phyloP scores from a whole-genome alignment of 2,113 vertebrate genomes.

The Podilymbus podiceps region DNA sequence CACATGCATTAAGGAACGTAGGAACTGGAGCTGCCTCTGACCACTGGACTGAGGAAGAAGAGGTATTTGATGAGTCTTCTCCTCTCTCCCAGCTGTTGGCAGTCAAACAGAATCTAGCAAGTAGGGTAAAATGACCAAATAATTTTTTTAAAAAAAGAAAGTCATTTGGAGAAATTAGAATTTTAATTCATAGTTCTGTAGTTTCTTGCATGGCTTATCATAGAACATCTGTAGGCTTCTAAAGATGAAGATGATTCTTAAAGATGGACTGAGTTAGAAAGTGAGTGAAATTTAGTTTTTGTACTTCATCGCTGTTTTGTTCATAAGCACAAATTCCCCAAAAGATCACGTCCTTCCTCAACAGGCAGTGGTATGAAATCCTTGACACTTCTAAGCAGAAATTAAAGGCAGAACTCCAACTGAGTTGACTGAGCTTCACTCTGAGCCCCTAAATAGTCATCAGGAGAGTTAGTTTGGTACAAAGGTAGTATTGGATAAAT shows the following conservation, averaged over 20 bases:
- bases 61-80: neutral
- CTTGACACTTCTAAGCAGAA: neutral
- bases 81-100: neutral
- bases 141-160: neutral
- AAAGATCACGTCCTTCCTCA: neutral
- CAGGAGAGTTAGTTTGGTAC: neutral
- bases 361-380: neutral
- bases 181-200: neutral
- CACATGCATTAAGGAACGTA: rapidly evolving
- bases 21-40: neutral
- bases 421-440: neutral
- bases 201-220: neutral
- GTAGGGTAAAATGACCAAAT: neutral
- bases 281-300: neutral
- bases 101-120: neutral
- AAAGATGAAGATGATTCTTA: neutral
- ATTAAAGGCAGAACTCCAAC: neutral
- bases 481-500: neutral
- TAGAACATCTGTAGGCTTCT: neutral
- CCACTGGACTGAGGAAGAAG: neutral
- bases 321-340: neutral
- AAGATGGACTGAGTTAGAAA: neutral
- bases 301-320: neutral
- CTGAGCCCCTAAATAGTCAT: neutral
- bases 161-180: neutral